Percentiles rank a stretch among this genome's conserved stretches.
phyloP scores from a whole-genome alignment of 2,888 invertebrate species.

The Drosophila greeni region DNA sequence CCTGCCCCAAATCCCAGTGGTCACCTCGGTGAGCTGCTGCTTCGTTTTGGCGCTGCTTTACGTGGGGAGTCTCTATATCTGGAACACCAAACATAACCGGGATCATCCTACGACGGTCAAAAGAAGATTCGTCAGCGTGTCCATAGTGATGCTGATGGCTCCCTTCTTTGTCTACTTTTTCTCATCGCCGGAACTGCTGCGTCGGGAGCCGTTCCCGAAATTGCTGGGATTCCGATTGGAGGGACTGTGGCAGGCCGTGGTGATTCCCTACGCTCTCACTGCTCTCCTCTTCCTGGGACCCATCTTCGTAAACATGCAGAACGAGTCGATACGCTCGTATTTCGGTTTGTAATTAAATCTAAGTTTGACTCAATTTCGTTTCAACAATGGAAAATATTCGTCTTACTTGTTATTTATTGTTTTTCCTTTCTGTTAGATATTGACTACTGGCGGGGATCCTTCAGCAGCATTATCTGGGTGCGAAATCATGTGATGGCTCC shows the following conservation, averaged over 20 bases:
- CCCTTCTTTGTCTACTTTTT: conserved; percentile 88
- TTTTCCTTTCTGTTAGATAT: conserved; percentile 80
- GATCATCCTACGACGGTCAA: conserved; percentile 94
- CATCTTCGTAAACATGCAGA: conserved; percentile 85
- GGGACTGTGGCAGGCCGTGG: conserved; percentile 86
- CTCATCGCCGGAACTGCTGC: conserved; percentile 82
- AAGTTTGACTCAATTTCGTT: neutral
- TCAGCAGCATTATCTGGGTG: conserved; percentile 89
- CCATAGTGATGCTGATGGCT: conserved; percentile 88
- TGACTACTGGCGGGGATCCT: conserved; percentile 85
- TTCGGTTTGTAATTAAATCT: conserved; percentile 80
- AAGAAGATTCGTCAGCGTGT: conserved; percentile 91
- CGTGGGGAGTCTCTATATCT: conserved; percentile 92
- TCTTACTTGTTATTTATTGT: neutral
- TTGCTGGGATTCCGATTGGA: conserved; percentile 86
- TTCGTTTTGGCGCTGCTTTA: conserved; percentile 87
- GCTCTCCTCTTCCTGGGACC: conserved; percentile 91
- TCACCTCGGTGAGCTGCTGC: conserved; percentile 85
- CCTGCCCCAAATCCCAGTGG: conserved; percentile 79
- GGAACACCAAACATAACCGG: conserved; percentile 88
- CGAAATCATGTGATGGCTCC: conserved; percentile 95
- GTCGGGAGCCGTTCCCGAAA: conserved; percentile 83
- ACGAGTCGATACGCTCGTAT: conserved; percentile 85
- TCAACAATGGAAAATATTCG: neutral
- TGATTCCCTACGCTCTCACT: conserved; percentile 88